These are phyloP conservation scores for Ormyrus thymus DNA, from an alignment of 2,888 invertebrate genomes.

Conservation along the genomic window DNA sequence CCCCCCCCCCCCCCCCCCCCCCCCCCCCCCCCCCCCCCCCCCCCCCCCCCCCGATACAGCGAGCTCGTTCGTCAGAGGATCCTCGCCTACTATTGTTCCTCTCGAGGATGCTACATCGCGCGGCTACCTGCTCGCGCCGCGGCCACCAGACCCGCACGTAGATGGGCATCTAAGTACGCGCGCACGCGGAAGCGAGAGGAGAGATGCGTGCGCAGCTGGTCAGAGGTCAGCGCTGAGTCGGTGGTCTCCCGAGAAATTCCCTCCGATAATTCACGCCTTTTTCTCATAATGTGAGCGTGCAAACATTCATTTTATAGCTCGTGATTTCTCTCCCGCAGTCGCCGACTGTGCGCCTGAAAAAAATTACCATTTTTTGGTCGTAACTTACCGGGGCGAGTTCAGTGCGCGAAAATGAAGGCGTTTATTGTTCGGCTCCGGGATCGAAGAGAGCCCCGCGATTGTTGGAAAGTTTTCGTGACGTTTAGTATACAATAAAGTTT, in stretches of 20 bases:
- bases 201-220: constrained; percentile 19
- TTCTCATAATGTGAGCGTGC: constrained; percentile 27
- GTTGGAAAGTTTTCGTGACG: too few species aligned
- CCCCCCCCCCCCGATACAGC: too few species aligned
- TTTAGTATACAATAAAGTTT: too few species aligned
- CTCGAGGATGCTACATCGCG: neutral
- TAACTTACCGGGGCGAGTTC: neutral
- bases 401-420: neutral
- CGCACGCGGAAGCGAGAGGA: constrained; percentile 20
- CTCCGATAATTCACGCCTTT: constrained; percentile 33
- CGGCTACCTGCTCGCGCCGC: neutral
- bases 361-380: neutral
- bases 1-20: too few species aligned
- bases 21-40: too few species aligned
- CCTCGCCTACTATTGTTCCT: constrained; percentile 10
- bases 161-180: neutral
- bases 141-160: neutral
- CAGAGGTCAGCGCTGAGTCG: constrained; percentile 34
- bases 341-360: neutral
- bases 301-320: constrained; percentile 26
- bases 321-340: constrained; percentile 20
- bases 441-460: too few species aligned
- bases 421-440: too few species aligned
- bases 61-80: constrained; percentile 16
- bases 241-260: constrained; percentile 31